These are phyloP conservation scores for Carassius gibelio DNA, from an alignment of 2,113 vertebrate genomes.

Conservation along the genomic window DNA sequence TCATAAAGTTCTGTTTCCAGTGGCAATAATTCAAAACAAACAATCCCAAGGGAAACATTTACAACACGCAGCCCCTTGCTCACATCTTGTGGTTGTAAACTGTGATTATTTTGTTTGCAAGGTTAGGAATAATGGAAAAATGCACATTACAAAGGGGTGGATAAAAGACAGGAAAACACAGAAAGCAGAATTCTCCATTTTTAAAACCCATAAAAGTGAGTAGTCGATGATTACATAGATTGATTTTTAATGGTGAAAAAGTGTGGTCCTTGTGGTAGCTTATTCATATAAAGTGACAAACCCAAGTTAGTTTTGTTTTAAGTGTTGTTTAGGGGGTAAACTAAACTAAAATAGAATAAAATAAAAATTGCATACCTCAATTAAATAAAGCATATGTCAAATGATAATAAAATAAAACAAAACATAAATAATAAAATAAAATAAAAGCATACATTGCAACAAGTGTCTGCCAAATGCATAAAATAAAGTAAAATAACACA, in stretches of 20 bases:
- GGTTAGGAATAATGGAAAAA: not conserved
- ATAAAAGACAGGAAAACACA: not conserved
- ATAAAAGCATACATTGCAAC: no score
- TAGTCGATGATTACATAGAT: not conserved
- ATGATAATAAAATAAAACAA: no score
- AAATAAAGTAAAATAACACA: no score
- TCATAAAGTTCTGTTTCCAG: constrained; percentile 63
- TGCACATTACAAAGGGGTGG: not conserved
- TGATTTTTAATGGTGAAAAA: not conserved
- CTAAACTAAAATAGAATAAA: no score
- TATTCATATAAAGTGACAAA: not conserved
- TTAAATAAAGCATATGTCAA: no score
- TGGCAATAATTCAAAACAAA: constrained; percentile 62
- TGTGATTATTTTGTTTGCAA: not conserved
- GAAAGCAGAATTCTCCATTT: not conserved
- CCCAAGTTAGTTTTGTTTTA: not conserved
- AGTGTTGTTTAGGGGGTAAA: not conserved
- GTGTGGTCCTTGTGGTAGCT: not conserved
- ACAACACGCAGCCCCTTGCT: not conserved
- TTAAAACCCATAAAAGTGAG: not conserved
- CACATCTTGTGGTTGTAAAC: constrained; percentile 35
- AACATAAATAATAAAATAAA: no score
- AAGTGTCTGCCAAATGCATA: no score
- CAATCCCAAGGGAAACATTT: constrained; percentile 54
- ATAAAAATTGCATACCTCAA: not conserved